phyloP scores from a whole-genome alignment of 1,140 invertebrate species.

The Pogonomyrmex californicus region DNA sequence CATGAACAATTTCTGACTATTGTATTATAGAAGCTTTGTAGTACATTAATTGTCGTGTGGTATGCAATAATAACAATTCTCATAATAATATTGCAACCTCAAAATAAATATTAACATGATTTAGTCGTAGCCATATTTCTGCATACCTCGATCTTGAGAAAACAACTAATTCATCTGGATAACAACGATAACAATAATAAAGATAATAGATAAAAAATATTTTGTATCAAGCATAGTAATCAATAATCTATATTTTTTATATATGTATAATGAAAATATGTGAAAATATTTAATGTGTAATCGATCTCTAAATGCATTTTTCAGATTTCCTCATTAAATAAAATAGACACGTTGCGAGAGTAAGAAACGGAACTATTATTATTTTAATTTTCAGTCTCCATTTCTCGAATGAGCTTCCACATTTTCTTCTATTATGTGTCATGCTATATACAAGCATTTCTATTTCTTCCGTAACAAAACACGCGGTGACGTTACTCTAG shows the following conservation, averaged over 20 bases:
- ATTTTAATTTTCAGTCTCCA: conserved; percentile 37
- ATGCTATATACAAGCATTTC: not conserved
- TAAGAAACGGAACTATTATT: conserved; percentile 19
- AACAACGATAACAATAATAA: not conserved
- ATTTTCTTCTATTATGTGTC: conserved; percentile 14
- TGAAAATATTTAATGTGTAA: not conserved
- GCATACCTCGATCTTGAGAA: not conserved
- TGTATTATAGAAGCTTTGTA: conserved; percentile 15
- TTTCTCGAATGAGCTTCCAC: conserved; percentile 43
- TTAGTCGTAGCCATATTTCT: not conserved
- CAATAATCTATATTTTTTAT: not conserved
- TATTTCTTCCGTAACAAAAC: not conserved
- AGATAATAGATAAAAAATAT: not conserved
- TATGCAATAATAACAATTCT: conserved; percentile 48
- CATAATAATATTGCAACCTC: conserved; percentile 50
- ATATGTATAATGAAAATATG: not conserved
- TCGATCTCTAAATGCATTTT: not conserved
- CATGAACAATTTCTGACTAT: conserved; percentile 39
- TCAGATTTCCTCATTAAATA: conserved; percentile 16
- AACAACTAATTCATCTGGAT: not conserved
- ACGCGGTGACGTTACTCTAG: not conserved
- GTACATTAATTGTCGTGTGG: not conserved
- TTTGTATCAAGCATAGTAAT: not conserved
- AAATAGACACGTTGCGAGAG: not conserved
- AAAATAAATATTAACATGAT: conserved; percentile 44